phyloP scores from a whole-genome alignment of 1,140 invertebrate genomes.

The Microvelia longipes region DNA sequence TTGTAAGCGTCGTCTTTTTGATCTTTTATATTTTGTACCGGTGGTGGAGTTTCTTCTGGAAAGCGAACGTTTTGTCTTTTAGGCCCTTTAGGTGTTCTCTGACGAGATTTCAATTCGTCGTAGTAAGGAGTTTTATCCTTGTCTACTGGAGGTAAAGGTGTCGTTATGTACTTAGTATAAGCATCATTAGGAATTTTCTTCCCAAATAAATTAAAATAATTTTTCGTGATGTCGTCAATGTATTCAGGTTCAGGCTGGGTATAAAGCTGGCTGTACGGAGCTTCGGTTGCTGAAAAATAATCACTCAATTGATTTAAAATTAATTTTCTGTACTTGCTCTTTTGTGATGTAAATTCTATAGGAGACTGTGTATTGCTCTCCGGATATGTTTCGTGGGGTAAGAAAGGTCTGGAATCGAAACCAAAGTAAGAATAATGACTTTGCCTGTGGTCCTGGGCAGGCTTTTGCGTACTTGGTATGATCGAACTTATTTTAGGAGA shows the following conservation, averaged over 20 bases:
- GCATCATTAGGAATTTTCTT: slow-evolving; percentile 40
- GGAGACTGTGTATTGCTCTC: background rate
- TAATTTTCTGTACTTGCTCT: background rate
- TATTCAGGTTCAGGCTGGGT: slow-evolving; percentile 52
- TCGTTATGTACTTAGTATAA: slow-evolving; percentile 29
- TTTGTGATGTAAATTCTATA: background rate
- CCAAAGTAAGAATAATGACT: slow-evolving; percentile 8
- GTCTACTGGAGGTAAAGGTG: slow-evolving; percentile 35
- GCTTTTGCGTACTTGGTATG: slow-evolving; percentile 12
- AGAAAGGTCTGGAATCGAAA: slow-evolving; percentile 8
- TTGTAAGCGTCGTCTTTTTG: background rate
- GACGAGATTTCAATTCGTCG: background rate
- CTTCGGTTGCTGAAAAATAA: slow-evolving; percentile 24
- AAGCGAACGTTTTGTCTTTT: slow-evolving; percentile 26
- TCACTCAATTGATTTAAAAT: background rate
- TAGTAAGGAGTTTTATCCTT: slow-evolving; percentile 27
- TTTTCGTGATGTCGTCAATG: slow-evolving; percentile 56
- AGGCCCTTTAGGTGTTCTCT: slow-evolving; percentile 27
- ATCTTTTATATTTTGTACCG: background rate
- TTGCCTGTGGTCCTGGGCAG: slow-evolving; percentile 4
- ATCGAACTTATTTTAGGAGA: slow-evolving; percentile 15
- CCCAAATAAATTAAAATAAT: slow-evolving; percentile 58
- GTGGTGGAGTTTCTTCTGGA: slow-evolving; percentile 2
- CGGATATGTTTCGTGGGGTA: slow-evolving; percentile 1
- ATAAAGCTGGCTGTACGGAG: slow-evolving; percentile 48